Base-by-base conservation (phyloP, 2,888 invertebrate species). In the Penaeus monodon region DNA sequence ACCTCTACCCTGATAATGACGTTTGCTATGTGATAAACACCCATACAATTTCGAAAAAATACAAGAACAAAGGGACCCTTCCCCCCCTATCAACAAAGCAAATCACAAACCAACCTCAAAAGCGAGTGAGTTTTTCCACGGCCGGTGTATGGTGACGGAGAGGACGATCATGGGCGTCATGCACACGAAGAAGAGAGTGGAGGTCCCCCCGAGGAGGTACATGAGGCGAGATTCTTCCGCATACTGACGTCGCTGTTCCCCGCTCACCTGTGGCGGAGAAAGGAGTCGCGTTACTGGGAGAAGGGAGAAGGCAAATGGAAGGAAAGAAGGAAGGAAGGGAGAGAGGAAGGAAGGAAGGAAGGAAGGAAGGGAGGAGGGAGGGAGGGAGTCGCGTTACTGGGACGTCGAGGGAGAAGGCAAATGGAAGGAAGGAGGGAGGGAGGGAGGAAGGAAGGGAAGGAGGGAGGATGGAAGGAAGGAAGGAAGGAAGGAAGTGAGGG, bases 121-220 rank as follows among this genome's bases (percentile, higher is more conserved):
- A 68, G 94, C 93, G 91, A 94, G 95, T 90, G 93, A 93, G 70
- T 93, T 93, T 90, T 95, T 92, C 91, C 95, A 94, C 89, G 93
- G 93, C 90, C 95, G 94, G 64, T 94, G 95, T 90, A 95, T 93
- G 22, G 95, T 95, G 90, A 95, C 94, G 91, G 95, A 95, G 24
- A 95, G 93, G 90, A 95, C 94, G 84, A 95, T 95, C 95, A 95
- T 95, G 0, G 95, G 95, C 27, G 95, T 95, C 64, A 95, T 95
- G 92, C 95, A 95, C 29, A 95, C 93, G 80, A 95, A 93, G 92
- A 95, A 95, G 74, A 95, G 92, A 81, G 95, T 95, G 20, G 91
- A 91, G 8, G 95, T 95, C 88, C 94, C 95, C 63, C 95, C 95
- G 80, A 95, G 92, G 70, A 95, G 92, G 74, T 95, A 92, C 90